A percentile compares a stretch with the other conserved stretches of the same genome.
These are phyloP conservation scores for Lagorchestes hirsutus DNA, from an alignment of 2,797 vertebrate species.

Conservation along the genomic window DNA sequence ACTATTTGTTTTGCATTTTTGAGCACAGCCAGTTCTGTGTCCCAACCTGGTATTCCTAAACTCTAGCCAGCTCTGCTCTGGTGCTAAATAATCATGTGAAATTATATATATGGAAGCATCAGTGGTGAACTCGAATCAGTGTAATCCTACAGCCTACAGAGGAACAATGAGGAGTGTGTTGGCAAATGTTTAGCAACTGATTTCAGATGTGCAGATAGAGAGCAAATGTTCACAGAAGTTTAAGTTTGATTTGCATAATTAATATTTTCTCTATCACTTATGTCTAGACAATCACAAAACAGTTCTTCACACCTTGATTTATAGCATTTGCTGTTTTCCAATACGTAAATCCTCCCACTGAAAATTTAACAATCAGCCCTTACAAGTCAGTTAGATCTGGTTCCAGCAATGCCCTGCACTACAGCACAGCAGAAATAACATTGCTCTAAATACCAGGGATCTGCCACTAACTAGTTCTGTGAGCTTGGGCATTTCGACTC, in stretches of 20 bases:
- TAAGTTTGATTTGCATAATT: neutral
- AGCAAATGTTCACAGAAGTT: neutral
- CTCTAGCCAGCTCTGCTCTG: neutral
- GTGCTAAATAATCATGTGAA: neutral
- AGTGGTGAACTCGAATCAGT: neutral
- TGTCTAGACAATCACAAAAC: neutral
- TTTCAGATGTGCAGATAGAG: neutral
- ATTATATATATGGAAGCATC: neutral
- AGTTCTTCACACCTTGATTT: neutral
- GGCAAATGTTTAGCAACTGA: neutral
- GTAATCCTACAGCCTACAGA: neutral
- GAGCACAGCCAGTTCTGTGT: neutral
- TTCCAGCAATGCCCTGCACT: neutral
- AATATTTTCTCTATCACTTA: neutral
- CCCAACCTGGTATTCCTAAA: neutral
- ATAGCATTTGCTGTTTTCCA: neutral
- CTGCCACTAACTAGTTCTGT: no score
- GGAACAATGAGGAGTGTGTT: neutral
- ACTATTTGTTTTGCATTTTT: neutral
- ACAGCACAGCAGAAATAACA: neutral
- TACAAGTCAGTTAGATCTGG: neutral
- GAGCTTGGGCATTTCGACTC: no score
- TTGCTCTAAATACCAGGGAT: neutral
- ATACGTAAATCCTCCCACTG: neutral
- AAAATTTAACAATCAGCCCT: neutral